phyloP scores from a whole-genome alignment of 2,888 invertebrate species.

The Hydroisotoma schaefferi region DNA sequence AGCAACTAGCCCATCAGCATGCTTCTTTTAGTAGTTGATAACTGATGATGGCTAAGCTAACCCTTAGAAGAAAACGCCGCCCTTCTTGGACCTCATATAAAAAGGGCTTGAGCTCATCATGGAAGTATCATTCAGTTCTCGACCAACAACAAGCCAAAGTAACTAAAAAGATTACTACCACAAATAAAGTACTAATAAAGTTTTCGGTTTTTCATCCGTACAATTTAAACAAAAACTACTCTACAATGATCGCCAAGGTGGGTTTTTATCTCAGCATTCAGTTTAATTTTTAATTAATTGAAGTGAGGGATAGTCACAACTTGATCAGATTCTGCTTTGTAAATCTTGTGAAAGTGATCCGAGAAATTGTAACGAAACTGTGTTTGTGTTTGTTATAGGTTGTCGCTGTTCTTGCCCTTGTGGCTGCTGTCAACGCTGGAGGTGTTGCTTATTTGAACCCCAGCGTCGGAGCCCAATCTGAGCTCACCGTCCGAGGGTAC shows the following conservation, averaged over 20 bases:
- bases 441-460: conserved; percentile 25
- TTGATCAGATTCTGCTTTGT: background rate
- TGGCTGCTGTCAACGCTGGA: conserved; percentile 29
- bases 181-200: background rate
- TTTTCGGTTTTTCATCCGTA: background rate
- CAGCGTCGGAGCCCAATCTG: conserved; percentile 32
- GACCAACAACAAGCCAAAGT: conserved; percentile 10
- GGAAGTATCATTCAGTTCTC: conserved; percentile 20
- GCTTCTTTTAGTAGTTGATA: no score
- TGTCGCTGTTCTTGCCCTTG: conserved; percentile 29
- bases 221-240: background rate
- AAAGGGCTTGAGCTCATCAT: conserved; percentile 13
- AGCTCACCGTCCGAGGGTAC: conserved; percentile 36
- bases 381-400: conserved; percentile 21
- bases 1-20: no score
- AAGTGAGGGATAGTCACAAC: background rate
- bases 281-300: background rate
- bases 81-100: conserved; percentile 22
- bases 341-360: background rate
- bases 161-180: background rate
- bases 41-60: background rate
- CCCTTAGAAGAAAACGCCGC: conserved; percentile 20
- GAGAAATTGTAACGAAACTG: background rate
- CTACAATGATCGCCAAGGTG: conserved; percentile 18
- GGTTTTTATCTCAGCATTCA: no score